These are phyloP conservation scores for Fratercula arctica DNA, from an alignment of 2,797 vertebrate species.

Conservation along the genomic window DNA sequence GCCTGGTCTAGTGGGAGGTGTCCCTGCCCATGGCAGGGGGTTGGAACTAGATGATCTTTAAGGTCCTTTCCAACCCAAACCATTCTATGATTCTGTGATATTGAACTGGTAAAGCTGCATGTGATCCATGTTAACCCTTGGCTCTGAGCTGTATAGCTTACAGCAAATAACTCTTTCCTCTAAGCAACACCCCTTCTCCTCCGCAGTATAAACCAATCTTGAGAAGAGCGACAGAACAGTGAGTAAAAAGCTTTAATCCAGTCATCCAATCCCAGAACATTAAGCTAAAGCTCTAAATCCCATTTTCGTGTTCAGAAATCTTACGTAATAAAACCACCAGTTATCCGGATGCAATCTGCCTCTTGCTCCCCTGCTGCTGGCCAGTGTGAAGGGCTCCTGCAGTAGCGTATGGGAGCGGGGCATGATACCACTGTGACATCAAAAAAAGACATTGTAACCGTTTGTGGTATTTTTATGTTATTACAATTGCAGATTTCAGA, in stretches of 20 bases:
- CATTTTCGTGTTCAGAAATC: background rate
- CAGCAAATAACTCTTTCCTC: background rate
- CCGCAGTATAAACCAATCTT: fast-evolving
- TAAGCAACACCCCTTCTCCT: background rate
- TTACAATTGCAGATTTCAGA: background rate
- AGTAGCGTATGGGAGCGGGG: fast-evolving
- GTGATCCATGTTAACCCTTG: background rate
- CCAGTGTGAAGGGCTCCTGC: background rate
- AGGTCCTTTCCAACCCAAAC: background rate
- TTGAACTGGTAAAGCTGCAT: background rate
- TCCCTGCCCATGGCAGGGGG: background rate
- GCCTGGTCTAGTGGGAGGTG: background rate
- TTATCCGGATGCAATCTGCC: background rate
- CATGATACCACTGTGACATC: background rate
- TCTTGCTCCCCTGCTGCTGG: background rate
- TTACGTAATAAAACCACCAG: background rate
- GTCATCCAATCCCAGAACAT: background rate
- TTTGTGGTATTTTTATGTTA: background rate
- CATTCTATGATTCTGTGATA: background rate
- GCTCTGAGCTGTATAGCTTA: background rate
- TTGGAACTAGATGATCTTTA: background rate
- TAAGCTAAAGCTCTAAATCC: constrained; percentile 4
- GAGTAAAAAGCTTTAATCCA: background rate
- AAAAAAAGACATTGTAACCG: background rate
- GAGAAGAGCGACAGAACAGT: background rate